These are phyloP conservation scores for Rhagoletis pomonella DNA, from an alignment of 1,140 invertebrate genomes.

Conservation along the genomic window DNA sequence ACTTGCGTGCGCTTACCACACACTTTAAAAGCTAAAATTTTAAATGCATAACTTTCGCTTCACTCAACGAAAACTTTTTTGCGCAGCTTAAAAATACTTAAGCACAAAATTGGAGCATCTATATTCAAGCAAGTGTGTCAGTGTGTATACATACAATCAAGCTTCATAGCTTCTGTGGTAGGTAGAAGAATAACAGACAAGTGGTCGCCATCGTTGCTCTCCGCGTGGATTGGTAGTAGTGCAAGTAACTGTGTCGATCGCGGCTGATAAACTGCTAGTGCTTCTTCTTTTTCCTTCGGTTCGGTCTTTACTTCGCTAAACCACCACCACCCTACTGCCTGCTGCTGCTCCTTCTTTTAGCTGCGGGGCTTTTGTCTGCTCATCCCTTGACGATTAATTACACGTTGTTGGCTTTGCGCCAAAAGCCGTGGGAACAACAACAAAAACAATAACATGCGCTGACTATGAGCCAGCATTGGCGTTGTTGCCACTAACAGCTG, in stretches of 20 bases:
- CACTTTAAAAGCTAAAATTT: constrained; percentile 29
- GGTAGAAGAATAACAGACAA: too few species aligned
- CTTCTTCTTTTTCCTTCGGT: too few species aligned
- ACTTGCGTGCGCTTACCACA: background rate
- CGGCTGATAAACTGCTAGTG: background rate
- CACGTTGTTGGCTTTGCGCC: constrained; percentile 32
- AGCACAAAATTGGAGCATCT: background rate
- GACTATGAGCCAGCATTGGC: background rate
- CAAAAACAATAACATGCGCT: background rate
- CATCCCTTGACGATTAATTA: constrained; percentile 40
- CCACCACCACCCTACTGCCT: background rate
- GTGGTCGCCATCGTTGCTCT: background rate
- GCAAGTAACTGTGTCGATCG: background rate
- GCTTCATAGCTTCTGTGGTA: background rate
- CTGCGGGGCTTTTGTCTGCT: constrained; percentile 21
- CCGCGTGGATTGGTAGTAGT: background rate
- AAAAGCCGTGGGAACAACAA: background rate
- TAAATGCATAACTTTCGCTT: constrained; percentile 22
- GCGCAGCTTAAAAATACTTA: background rate
- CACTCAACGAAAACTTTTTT: constrained; percentile 22
- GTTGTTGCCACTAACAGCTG: background rate
- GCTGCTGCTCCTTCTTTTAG: background rate
- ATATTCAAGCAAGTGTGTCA: background rate
- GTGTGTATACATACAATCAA: background rate
- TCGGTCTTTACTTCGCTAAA: background rate